phyloP scores from a whole-genome alignment of 2,797 vertebrate species.

The Lycodopsis pacificus region DNA sequence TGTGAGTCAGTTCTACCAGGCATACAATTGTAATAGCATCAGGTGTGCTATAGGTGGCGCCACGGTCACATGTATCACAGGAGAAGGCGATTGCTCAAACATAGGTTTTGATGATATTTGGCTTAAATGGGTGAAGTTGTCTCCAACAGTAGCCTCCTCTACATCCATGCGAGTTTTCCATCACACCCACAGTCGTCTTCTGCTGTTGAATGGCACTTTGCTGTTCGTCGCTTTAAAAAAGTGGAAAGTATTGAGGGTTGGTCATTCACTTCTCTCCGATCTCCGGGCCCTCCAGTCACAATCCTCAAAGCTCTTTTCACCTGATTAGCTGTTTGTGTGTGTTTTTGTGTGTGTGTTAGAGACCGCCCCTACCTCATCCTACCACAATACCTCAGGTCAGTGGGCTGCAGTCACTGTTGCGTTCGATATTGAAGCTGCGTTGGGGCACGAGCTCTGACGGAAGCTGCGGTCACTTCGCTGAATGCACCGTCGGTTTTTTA shows the following conservation, averaged over 20 bases:
- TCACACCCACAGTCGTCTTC: background rate
- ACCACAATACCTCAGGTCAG: constrained; percentile 77
- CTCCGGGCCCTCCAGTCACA: background rate
- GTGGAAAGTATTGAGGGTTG: constrained; percentile 24
- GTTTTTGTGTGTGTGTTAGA: constrained; percentile 17
- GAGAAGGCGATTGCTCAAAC: background rate
- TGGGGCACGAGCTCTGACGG: constrained; percentile 54
- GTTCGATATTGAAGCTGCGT: constrained; percentile 55
- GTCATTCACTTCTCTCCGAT: constrained; percentile 4
- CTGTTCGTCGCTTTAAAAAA: background rate
- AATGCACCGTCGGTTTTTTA: constrained; percentile 62
- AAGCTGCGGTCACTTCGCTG: constrained; percentile 52
- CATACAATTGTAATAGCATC: constrained; percentile 37
- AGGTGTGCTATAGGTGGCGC: constrained; percentile 54
- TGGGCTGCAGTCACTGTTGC: constrained; percentile 70
- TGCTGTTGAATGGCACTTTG: constrained; percentile 26
- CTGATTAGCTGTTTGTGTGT: constrained; percentile 40
- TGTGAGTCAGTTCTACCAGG: background rate
- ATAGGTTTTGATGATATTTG: background rate
- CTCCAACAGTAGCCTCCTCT: background rate
- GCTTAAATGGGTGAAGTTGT: background rate
- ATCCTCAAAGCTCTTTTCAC: constrained; percentile 17
- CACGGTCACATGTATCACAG: constrained; percentile 2
- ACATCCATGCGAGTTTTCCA: background rate
- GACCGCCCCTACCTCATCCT: constrained; percentile 61